These are phyloP conservation scores for Xestobium rufovillosum DNA, from an alignment of 2,888 invertebrate species.

Conservation along the genomic window DNA sequence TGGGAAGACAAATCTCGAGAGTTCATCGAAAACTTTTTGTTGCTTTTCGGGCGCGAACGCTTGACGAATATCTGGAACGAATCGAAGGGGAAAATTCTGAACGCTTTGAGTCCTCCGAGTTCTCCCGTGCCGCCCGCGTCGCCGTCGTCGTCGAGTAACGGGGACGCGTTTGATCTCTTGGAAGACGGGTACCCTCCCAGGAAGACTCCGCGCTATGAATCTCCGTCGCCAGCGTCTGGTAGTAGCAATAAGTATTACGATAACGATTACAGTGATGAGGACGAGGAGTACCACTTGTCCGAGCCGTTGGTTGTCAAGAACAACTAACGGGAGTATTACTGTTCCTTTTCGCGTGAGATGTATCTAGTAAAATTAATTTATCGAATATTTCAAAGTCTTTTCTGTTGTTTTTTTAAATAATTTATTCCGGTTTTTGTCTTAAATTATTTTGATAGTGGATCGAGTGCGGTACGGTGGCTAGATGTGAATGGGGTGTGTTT, in stretches of 20 bases:
- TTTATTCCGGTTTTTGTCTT: no score
- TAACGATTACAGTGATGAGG: constrained; percentile 38
- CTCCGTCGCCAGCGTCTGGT: constrained; percentile 27
- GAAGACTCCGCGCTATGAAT: constrained; percentile 39
- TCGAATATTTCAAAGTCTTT: no score
- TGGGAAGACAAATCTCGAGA: constrained; percentile 99
- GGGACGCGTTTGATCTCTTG: constrained; percentile 32
- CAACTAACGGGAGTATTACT: no score
- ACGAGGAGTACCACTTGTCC: constrained; percentile 28
- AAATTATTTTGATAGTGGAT: no score
- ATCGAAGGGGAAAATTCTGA: constrained; percentile 81
- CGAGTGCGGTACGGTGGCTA: no score
- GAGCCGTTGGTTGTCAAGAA: no score
- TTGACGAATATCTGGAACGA: constrained; percentile 88
- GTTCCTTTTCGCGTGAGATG: no score
- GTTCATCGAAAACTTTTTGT: constrained; percentile 90
- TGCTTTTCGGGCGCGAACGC: constrained; percentile 85
- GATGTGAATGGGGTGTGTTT: no score
- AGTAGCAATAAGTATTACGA: constrained; percentile 25
- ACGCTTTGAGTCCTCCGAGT: constrained; percentile 84
- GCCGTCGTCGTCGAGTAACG: constrained; percentile 35
- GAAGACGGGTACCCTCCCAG: constrained; percentile 39
- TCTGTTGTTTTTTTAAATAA: no score
- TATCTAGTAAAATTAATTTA: no score
- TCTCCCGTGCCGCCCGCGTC: constrained; percentile 52